phyloP scores from a whole-genome alignment of 2,113 vertebrate species.

The Scalopus aquaticus region DNA sequence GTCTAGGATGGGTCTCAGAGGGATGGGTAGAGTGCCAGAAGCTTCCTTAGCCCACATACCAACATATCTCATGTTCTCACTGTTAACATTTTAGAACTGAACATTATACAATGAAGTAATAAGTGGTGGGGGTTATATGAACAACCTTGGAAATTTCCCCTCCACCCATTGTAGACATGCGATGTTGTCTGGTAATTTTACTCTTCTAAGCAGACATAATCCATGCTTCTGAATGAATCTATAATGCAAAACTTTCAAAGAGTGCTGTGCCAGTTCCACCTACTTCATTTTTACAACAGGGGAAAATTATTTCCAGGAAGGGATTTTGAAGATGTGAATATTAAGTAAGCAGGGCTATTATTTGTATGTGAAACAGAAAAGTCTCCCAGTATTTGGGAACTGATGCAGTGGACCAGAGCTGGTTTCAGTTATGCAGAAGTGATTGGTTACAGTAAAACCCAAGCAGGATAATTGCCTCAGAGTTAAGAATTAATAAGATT shows the following conservation, averaged over 20 bases:
- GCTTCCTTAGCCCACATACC: background rate
- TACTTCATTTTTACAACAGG: slow-evolving; percentile 46
- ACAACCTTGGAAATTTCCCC: background rate
- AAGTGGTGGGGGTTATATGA: background rate
- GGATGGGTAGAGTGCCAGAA: background rate
- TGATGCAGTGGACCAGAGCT: slow-evolving; percentile 23
- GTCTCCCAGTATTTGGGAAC: slow-evolving; percentile 38
- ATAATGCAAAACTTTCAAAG: background rate
- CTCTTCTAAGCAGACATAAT: background rate
- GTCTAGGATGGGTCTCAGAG: background rate
- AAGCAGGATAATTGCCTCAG: slow-evolving; percentile 51
- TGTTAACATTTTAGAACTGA: background rate
- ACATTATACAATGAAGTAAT: background rate
- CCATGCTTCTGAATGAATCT: background rate
- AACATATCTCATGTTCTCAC: background rate
- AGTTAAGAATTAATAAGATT: slow-evolving; percentile 51
- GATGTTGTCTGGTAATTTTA: background rate
- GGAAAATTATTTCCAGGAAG: slow-evolving; percentile 32
- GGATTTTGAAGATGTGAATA: slow-evolving; percentile 20
- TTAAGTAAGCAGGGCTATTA: background rate
- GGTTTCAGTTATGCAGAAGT: slow-evolving; percentile 67
- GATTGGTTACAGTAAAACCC: slow-evolving; percentile 56
- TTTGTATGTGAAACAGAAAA: background rate
- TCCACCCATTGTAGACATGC: too few species aligned
- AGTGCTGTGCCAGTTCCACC: background rate